phyloP scores from a whole-genome alignment of 2,888 invertebrate genomes.

The Mesodorylaimus sp. region DNA sequence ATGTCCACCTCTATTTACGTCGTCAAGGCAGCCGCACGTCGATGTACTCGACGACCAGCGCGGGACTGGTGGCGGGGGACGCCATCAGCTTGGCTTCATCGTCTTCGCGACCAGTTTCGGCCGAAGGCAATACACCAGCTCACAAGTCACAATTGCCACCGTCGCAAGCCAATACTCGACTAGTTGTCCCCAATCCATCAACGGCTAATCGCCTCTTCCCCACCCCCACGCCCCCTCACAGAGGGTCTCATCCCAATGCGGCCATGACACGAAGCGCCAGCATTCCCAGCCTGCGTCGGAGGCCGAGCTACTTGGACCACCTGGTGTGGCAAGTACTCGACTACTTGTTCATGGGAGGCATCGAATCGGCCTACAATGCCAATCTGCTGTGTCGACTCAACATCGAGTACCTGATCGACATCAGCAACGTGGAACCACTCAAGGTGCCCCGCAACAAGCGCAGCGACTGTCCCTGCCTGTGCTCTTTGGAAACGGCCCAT shows the following conservation, averaged over 20 bases:
- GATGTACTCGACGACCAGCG: slow-evolving; percentile 1
- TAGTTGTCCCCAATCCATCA: background rate
- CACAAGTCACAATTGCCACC: too few species aligned
- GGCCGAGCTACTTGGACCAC: background rate
- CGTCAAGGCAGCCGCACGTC: slow-evolving; percentile 3
- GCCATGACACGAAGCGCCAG: background rate
- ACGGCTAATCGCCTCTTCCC: background rate
- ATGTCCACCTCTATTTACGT: background rate
- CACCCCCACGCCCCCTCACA: background rate
- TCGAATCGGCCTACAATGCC: slow-evolving; percentile 34
- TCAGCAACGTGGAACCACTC: slow-evolving; percentile 22
- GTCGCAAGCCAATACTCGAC: background rate
- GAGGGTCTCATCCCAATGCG: background rate
- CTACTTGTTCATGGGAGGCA: slow-evolving; percentile 32
- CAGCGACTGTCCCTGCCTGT: slow-evolving; percentile 10
- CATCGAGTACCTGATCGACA: slow-evolving; percentile 35
- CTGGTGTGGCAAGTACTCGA: slow-evolving; percentile 16
- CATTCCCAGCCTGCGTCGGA: background rate
- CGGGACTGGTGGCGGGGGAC: background rate
- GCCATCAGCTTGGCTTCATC: background rate
- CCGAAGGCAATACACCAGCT: background rate
- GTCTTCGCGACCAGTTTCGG: background rate
- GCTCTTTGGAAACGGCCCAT: slow-evolving; percentile 7
- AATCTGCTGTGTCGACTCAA: slow-evolving; percentile 33
- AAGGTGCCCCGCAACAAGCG: slow-evolving; percentile 7